Conservation (phyloP, 2,113 vertebrate species). For the Neogobius melanostomus region DNA sequence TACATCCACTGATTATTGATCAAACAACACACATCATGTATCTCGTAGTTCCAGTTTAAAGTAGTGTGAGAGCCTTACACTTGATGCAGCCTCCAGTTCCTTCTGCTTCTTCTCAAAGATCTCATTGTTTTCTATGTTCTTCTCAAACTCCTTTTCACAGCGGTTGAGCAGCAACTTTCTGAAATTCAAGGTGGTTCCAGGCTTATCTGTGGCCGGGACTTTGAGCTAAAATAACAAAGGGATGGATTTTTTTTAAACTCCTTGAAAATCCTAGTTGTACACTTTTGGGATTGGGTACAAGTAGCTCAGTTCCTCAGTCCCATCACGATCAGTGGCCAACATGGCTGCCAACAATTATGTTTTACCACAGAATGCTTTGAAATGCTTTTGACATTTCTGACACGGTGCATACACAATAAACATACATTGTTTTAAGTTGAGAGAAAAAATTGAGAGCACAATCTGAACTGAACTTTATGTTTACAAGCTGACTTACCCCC, state of each 20-base stretch:
- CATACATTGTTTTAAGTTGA: too few relatives aligned
- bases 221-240: constrained; percentile 81
- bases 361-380: not conserved
- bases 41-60: too few relatives aligned
- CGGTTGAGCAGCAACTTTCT: constrained; percentile 94
- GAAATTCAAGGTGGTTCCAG: constrained; percentile 89
- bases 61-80: constrained; percentile 68
- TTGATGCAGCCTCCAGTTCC: constrained; percentile 91
- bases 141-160: constrained; percentile 99
- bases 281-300: not conserved
- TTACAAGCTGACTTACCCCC: constrained; percentile 81
- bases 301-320: constrained; percentile 16
- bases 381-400: not conserved
- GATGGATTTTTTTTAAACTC: not conserved
- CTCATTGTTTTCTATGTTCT: constrained; percentile 95
- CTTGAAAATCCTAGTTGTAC: not conserved
- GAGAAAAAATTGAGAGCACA: too few relatives aligned
- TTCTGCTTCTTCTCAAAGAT: constrained; percentile 96
- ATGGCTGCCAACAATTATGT: not conserved
- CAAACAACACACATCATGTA: not conserved
- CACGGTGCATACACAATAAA: too few relatives aligned
- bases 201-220: constrained; percentile 92
- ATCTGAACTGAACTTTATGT: too few relatives aligned
- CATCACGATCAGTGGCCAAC: constrained; percentile 22
- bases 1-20: too few relatives aligned